Base-by-base conservation (phyloP, 2,797 vertebrate genomes). In the Phyllotis vaccarum region DNA sequence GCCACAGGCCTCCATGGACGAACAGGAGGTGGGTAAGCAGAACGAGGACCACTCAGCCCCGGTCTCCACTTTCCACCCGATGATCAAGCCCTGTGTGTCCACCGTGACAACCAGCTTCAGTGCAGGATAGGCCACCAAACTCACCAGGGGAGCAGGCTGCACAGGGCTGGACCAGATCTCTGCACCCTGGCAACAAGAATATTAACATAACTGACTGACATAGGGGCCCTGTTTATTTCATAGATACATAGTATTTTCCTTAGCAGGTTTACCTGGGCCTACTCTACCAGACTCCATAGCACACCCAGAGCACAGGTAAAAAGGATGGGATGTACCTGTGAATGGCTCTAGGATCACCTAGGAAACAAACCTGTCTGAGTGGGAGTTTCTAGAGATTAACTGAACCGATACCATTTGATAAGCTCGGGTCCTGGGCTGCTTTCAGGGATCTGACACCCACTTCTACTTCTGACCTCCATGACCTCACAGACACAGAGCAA, bases 91-190 rank as follows among this genome's bases (percentile, higher is more conserved):
- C 0, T 34, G n/a, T n/a, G 68, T 97, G 70, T 98, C 98, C 34
- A 98, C 90, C 0, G 99, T 99, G 96, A 99, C 95, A 24, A 98
- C 97, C 24, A 99, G 91, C 3, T 98, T 96, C 66, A 43, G 92
- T 95, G 85, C 12, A n/a, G 97, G 98, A 49, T 99, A 98, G 7
- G 96, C 85, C 21, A 98, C 72, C 54, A 99, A 97, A 34, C 87
- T 97, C 6, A 97, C 97, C 96, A 99, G 89, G 29, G 98, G 98
- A 58, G 70, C 90, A 78, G 97, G 98, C 97, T 99, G 98, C 13
- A 91, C 90, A 37, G 98, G 98, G 89, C 98, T 99, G 60, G 98
- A 98, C 99, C 98, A 99, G 80, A 98, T 95, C 93, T 98, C 97
- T 1, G 96, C 89, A 74, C 98, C 98, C 99, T 99, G 96, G 49